These are phyloP conservation scores for Odontophorus gujanensis DNA, from an alignment of 2,113 vertebrate genomes.

Conservation along the genomic window DNA sequence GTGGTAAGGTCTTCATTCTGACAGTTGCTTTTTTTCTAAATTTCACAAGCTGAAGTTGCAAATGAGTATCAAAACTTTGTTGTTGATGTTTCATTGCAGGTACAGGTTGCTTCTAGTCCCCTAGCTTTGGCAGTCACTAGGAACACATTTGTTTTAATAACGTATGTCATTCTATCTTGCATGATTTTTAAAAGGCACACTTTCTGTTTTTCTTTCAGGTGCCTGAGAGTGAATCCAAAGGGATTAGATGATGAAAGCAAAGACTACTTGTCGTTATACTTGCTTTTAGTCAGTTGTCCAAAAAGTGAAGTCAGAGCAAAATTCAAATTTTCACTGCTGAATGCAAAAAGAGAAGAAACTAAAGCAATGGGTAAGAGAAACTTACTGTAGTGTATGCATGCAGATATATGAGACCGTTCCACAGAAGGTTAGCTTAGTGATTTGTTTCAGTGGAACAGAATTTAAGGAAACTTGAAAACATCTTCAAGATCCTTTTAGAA, in stretches of 20 bases:
- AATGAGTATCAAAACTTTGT: neutral
- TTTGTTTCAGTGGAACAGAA: neutral
- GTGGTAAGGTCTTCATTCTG: conserved; percentile 78
- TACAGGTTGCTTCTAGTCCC: neutral
- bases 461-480: conserved; percentile 4
- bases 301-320: conserved; percentile 99
- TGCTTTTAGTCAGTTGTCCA: conserved; percentile 98
- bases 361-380: conserved; percentile 96
- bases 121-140: neutral
- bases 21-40: neutral
- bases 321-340: conserved; percentile 98
- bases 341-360: conserved; percentile 97
- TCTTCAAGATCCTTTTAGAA: neutral
- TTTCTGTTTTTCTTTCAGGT: conserved; percentile 81
- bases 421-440: neutral
- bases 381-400: neutral
- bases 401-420: conserved; percentile 6
- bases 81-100: neutral
- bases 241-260: conserved; percentile 99
- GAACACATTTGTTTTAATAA: neutral
- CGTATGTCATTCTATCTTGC: neutral
- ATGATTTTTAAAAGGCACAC: conserved; percentile 7
- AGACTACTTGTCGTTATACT: conserved; percentile 97
- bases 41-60: neutral
- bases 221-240: conserved; percentile 98